Evolutionary conservation across 1,140 invertebrate species (phyloP).

Genomic region (Chironomus tepperi): DNA sequence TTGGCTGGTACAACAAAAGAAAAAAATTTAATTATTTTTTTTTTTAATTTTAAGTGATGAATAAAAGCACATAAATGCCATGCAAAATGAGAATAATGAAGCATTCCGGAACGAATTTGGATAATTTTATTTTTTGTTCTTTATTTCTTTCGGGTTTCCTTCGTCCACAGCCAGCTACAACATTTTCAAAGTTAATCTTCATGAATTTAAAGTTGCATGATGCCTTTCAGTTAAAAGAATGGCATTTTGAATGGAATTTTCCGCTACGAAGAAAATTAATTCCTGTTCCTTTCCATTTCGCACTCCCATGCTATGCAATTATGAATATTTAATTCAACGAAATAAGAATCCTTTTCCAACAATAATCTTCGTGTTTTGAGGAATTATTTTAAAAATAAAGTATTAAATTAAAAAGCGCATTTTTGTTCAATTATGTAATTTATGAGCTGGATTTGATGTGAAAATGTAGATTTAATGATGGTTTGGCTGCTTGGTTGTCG

Average conservation of each 20-base stretch:
- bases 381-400: too few relatives aligned
- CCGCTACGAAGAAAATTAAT: not conserved
- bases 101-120: not conserved
- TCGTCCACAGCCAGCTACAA: not conserved
- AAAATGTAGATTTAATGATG: too few relatives aligned
- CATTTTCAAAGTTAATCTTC: not conserved
- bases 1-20: not conserved
- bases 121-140: conserved; percentile 11
- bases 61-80: not conserved
- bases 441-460: too few relatives aligned
- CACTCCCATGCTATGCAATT: not conserved
- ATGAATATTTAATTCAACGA: not conserved
- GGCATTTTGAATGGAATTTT: not conserved
- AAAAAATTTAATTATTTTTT: not conserved
- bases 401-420: too few relatives aligned
- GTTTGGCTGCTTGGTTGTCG: not conserved
- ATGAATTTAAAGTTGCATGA: not conserved
- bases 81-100: not conserved
- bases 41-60: not conserved
- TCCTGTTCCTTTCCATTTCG: not conserved
- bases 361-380: too few relatives aligned
- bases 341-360: not conserved
- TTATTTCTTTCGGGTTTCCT: not conserved
- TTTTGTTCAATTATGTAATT: too few relatives aligned
- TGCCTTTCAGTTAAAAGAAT: not conserved